Evolutionary conservation across 2,113 vertebrate species (phyloP).

Genomic region (Heterotis niloticus): DNA sequence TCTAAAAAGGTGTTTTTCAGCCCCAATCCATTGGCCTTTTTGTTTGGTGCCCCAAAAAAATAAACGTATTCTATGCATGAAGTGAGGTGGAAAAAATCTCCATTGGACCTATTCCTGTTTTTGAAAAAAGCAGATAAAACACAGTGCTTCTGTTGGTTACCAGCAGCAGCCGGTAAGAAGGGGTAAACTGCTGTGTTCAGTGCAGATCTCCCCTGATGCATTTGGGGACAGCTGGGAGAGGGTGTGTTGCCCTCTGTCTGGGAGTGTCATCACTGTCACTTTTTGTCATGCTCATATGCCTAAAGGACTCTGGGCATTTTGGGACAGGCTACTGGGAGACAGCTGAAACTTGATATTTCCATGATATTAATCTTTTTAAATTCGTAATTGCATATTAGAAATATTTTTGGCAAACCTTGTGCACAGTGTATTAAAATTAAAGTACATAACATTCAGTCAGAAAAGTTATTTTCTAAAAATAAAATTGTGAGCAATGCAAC

Average conservation of each 20-base stretch:
- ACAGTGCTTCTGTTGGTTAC: too few relatives aligned
- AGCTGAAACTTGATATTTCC: neutral
- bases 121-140: neutral
- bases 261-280: constrained; percentile 26
- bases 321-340: neutral
- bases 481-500: too few relatives aligned
- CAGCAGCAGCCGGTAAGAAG: too few relatives aligned
- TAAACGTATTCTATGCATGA: neutral
- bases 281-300: constrained; percentile 36
- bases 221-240: constrained; percentile 27
- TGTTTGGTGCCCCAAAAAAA: neutral
- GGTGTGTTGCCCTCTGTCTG: constrained; percentile 25
- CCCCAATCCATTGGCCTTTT: neutral
- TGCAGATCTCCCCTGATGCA: constrained; percentile 19
- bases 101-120: neutral
- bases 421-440: too few relatives aligned
- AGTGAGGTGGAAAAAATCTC: too few relatives aligned
- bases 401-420: too few relatives aligned
- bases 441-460: too few relatives aligned
- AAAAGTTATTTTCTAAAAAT: too few relatives aligned
- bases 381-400: too few relatives aligned
- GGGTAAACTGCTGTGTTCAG: neutral
- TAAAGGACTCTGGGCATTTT: neutral
- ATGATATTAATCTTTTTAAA: too few relatives aligned
- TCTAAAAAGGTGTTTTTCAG: constrained; percentile 8